phyloP scores from a whole-genome alignment of 2,113 vertebrate species.

The Notarius quadriscutis region DNA sequence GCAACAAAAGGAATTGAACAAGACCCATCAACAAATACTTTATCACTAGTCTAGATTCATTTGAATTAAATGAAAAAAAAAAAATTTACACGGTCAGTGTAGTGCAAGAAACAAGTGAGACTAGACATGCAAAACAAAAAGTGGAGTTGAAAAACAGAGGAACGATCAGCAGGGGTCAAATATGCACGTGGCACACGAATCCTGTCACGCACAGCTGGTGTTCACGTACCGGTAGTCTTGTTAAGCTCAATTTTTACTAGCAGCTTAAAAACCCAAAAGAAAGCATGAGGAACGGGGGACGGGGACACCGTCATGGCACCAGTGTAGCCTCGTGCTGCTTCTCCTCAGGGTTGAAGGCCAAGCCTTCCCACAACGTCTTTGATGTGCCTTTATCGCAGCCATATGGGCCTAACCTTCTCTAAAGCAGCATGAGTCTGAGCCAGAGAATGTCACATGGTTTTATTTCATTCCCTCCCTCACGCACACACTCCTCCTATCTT shows the following conservation, averaged over 20 bases:
- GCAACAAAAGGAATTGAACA: background rate
- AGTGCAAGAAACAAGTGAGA: background rate
- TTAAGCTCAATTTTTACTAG: conserved; percentile 59
- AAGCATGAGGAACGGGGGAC: conserved; percentile 49
- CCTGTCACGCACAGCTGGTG: conserved; percentile 30
- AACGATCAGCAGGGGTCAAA: conserved; percentile 25
- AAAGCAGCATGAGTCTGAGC: conserved; percentile 70
- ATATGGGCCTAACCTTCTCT: conserved; percentile 68
- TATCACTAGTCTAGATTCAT: background rate
- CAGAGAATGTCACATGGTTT: conserved; percentile 38
- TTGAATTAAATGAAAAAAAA: background rate
- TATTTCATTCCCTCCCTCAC: conserved; percentile 25
- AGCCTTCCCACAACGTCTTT: conserved; percentile 75
- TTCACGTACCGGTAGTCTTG: conserved; percentile 40
- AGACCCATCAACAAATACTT: background rate
- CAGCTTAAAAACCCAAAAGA: conserved; percentile 61
- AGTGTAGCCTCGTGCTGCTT: conserved; percentile 70
- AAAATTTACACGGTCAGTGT: too few species aligned
- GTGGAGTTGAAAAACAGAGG: background rate
- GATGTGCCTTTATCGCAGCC: conserved; percentile 78
- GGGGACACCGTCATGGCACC: conserved; percentile 57
- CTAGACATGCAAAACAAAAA: conserved; percentile 8
- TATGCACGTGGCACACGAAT: conserved; percentile 29
- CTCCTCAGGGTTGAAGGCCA: conserved; percentile 69
- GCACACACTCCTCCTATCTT: conserved; percentile 26